Base-by-base conservation (phyloP, 2,888 invertebrate genomes). In the Polydesmus complanatus region DNA sequence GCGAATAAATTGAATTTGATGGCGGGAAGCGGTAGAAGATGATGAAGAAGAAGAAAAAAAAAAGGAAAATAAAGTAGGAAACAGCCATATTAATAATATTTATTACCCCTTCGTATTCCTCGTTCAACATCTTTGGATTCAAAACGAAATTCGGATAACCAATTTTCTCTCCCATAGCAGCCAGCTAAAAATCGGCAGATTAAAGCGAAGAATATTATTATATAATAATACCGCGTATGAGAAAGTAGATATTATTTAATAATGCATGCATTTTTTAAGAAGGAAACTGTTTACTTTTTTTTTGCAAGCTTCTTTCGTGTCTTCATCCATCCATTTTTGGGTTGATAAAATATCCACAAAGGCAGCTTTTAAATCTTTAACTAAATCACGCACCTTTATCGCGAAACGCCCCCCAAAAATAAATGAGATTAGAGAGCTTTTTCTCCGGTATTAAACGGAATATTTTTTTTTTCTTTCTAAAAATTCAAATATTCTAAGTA, bases 151-250 rank as follows among this genome's bases (percentile, higher is more conserved):
- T 56, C 14, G 64, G 64, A 54, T 60, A 64, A n/a, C 64, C 64
- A 27, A 64, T 37, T 21, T 62, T 64, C 54, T 62, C 51, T 1
- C 60, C 64, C 64, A 64, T 64, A 71, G 63, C 37, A 65, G 65
- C 63, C 2, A 47, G 58, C 49, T 50, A 52, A 56, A 62, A 37
- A 62, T 54, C 56, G 51, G 18, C 49, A 50, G 50, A 60, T 52
- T 26, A 19, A 27, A 19, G 53, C 19, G 19, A 52, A 18, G 48
- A 14, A 47, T 11, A 47, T 47, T 47, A 14, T 14, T 47, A 47
- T 47, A 18, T 18, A 47, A 14, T 11, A 47, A 47, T 14, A 11
- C 48, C 48, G 11, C 18, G 11, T 14, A 47, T 47, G 48, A 47
- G 18, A 47, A 47, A 11, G 11, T 47, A 47, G 48, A 47, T 21